Evolutionary conservation across 2,113 vertebrate species (phyloP), one percentile per base, ranked within the genome.

Genomic region (Amazona guildingii): DNA sequence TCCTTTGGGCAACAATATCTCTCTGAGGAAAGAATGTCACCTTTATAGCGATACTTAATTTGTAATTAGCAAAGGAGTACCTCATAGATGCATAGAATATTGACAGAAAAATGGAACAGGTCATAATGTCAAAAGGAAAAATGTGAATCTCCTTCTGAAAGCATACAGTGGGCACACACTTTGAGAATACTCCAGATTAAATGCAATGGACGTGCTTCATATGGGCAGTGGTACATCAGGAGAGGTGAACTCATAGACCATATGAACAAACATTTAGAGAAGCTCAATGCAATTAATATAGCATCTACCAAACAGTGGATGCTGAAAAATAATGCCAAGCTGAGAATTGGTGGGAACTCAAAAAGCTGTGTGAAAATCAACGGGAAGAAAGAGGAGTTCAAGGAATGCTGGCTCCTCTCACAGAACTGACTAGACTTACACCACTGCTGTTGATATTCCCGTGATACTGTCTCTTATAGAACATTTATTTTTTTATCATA

Each of bases 401-500:
- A 76, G 88, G 83, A 86, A 69, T 2, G 3, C 76, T 63, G 74
- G 76, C n/a, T 95, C 91, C 88, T 81, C 68, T 82, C 57, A 25
- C 54, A 85, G 61, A 95, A 91, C 13, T 75, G 77, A 84, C 94
- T 89, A 91, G 75, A 79, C 86, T 96, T 91, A 44, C 78, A 78
- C 82, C 74, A 92, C 43, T 48, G 85, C 84, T 96, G 84, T 79
- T 77, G 89, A 88, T 92, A 96, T 87, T 97, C 96, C 96, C 94
- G 77, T 52, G 85, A 75, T 29, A 83, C 92, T 77, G 10, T 94
- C 95, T 97, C 94, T 97, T 95, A 97, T 1, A 77, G 94, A 97
- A 95, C 94, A 94, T 90, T 96, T 92, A 92, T 97, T 97, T 97
- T 96, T 96, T 97, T 96, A 96, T 97, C 96, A 90, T 78, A 96